Evolutionary conservation across 1,140 invertebrate species (phyloP), one percentile per base, ranked within the genome.

Genomic region (Mactra quadrangularis): DNA sequence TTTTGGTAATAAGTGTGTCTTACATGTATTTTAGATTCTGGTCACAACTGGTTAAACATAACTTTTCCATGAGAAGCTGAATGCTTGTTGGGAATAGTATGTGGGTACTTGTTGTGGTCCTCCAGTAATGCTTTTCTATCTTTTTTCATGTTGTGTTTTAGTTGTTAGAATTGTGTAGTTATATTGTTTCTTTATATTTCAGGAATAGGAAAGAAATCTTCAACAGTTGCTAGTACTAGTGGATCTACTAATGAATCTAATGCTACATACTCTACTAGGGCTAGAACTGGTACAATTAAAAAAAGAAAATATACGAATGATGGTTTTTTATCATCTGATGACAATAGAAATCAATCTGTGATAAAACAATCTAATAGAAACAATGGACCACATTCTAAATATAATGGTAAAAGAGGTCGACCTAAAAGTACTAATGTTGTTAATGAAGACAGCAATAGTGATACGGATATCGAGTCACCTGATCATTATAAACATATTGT

Each of bases 271-370:
- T 84, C 79, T 52, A 89, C 88, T 25, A 59, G 87, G 13, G 83
- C 87, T 6, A 29, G 77, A 22, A 88, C 86, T 50, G 85, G 88
- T 22, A 85, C 87, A n/a, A 85, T 87, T 17, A 87, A 85, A 77
- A 72, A 68, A 52, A 83, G 78, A 15, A 83, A 82, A 33, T 89
- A 88, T 50, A 77, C 76, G 22, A 55, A 76, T n/a, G 82, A 86
- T 66, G 86, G 84, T 33, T 86, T 86, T n/a, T 83, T 79, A 70
- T 81, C 82, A 22, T 84, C 78, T 38, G 77, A 68, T 0, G 75
- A 87, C 47, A 78, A 86, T n/a, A 47, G 77, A 31, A 45, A 35
- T 9, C 74, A 78, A 33, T 60, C 55, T 64, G 59, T 62, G 45
- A 76, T 64, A 62, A 55, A 55, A 55, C 17, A 19, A 6, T 4